phyloP scores from a whole-genome alignment of 2,888 invertebrate species.

The Agonopterix heracliana region DNA sequence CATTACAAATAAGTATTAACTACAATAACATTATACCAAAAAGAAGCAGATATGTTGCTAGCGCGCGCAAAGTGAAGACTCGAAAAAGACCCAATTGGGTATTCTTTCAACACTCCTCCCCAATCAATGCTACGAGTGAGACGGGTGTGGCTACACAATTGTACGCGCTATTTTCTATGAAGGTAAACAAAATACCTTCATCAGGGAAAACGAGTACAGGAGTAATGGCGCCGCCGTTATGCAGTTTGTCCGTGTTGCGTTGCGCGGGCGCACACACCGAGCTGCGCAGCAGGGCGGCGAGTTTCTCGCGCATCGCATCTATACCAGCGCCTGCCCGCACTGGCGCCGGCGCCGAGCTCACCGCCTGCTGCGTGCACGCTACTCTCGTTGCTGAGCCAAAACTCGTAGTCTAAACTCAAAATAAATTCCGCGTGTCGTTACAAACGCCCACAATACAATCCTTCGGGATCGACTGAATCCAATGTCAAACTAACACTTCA shows the following conservation, averaged over 20 bases:
- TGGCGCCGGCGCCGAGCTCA: constrained; percentile 40
- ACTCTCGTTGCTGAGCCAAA: constrained; percentile 22
- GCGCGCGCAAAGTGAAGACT: too few relatives aligned
- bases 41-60: too few relatives aligned
- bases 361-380: constrained; percentile 18
- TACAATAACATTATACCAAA: too few relatives aligned
- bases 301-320: constrained; percentile 70
- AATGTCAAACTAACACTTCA: constrained; percentile 28
- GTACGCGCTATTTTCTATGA: too few relatives aligned
- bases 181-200: constrained; percentile 37
- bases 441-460: constrained; percentile 23
- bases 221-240: constrained; percentile 49
- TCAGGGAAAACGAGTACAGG: constrained; percentile 57
- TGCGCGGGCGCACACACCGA: constrained; percentile 48
- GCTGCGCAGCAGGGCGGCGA: constrained; percentile 55
- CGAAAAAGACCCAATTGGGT: too few relatives aligned
- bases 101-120: too few relatives aligned
- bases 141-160: too few relatives aligned
- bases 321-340: constrained; percentile 35
- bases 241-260: constrained; percentile 47
- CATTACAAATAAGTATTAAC: too few relatives aligned
- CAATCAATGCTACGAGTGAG: too few relatives aligned
- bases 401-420: constrained; percentile 24
- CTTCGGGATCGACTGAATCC: constrained; percentile 16
- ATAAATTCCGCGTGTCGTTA: constrained; percentile 27